Evolutionary conservation across 2,113 vertebrate genomes (phyloP).

Genomic region (Mus pahari): DNA sequence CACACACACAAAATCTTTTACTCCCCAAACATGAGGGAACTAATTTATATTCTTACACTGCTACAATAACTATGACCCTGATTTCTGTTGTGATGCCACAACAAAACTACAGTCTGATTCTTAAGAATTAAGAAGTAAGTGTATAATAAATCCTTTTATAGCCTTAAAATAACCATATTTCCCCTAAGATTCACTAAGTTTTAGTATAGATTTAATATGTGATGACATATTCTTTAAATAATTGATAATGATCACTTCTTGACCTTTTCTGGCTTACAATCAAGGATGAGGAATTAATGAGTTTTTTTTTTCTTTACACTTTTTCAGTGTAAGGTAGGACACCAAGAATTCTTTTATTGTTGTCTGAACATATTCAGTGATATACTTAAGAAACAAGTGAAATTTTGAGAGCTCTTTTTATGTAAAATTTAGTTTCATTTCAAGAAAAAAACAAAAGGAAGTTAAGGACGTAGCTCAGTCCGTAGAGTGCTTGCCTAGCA

Average conservation of each 20-base stretch:
- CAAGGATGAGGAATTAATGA: conserved; percentile 9
- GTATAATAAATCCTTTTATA: neutral
- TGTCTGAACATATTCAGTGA: neutral
- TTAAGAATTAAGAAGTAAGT: conserved; percentile 43
- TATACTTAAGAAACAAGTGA: neutral
- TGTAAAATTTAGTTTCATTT: neutral
- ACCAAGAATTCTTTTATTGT: conserved; percentile 2
- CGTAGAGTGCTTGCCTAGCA: neutral
- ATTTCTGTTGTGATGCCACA: conserved; percentile 22
- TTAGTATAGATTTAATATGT: conserved; percentile 32
- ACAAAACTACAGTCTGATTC: neutral
- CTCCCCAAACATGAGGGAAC: neutral
- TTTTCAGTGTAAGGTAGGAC: neutral
- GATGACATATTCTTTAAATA: conserved; percentile 9
- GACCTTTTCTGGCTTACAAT: neutral
- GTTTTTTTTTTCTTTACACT: conserved; percentile 35
- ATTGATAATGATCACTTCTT: neutral
- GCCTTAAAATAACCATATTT: neutral
- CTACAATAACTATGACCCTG: neutral
- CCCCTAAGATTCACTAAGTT: conserved; percentile 38
- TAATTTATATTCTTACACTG: neutral
- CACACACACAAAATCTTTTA: neutral
- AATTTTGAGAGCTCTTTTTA: neutral
- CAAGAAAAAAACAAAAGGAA: neutral
- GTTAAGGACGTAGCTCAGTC: neutral